Conservation (phyloP, 2,113 vertebrate genomes). For the Bettongia penicillata region DNA sequence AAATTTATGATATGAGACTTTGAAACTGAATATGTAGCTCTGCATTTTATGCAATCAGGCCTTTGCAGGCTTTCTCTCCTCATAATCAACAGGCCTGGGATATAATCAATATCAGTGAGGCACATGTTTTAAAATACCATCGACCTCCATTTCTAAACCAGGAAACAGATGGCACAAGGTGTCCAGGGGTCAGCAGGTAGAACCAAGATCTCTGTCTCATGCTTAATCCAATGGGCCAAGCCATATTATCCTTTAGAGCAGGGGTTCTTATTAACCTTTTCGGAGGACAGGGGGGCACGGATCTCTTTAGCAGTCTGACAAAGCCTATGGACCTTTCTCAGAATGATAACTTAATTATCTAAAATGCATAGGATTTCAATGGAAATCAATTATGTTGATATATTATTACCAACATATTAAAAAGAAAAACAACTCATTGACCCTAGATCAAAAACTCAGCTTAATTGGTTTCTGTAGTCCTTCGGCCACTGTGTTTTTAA, state of each 20-base stretch:
- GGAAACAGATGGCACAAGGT: not conserved
- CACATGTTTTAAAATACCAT: not conserved
- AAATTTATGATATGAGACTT: not conserved
- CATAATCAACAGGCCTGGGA: not conserved
- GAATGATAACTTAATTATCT: not conserved
- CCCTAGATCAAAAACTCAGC: not conserved
- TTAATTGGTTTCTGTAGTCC: conserved; percentile 8
- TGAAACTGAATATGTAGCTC: not conserved
- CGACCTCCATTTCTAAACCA: not conserved
- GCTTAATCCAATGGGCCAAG: not conserved
- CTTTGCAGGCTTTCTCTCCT: not conserved
- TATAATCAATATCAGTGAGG: not conserved
- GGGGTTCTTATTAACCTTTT: not conserved
- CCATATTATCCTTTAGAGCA: not conserved
- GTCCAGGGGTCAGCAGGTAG: not conserved
- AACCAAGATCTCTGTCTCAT: conserved; percentile 11
- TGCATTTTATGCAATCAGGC: not conserved
- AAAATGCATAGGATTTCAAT: not conserved
- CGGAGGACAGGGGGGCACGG: fast-evolving
- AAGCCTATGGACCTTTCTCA: not conserved
- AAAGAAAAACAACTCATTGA: not conserved
- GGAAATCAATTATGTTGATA: not conserved
- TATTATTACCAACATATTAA: not conserved
- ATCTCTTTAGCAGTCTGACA: not conserved
- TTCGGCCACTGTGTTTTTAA: conserved; percentile 28